Base-by-base conservation (phyloP, 1,140 invertebrate species). In the Aphaenogaster rudis region DNA sequence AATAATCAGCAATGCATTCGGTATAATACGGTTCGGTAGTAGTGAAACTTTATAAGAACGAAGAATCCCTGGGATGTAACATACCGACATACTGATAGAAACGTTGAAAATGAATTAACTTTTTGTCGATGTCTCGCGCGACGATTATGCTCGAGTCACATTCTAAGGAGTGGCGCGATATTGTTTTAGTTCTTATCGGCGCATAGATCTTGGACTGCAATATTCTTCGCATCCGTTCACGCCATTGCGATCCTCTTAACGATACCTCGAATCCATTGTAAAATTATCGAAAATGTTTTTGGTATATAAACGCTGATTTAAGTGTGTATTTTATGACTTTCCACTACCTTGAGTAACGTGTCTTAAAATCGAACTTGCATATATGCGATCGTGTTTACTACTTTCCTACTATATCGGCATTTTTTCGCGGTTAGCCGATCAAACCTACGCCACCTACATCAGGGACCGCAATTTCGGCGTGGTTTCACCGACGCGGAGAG, bases 51-150 rank as follows among this genome's bases (percentile, higher is more conserved):
- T 64, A 7, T 48, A 57, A 33, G 11, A 69, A 86, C 84, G 86
- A 91, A 93, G 93, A 91, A 78, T 87, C 92, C 59, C 92, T 92
- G 92, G 0, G 52, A 42, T 13, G 86, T 88, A 91, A 92, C 92
- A 93, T 93, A 93, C 90, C 81, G 63, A 79, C 87, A 92, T 93
- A 92, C 86, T 79, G 86, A 91, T 94, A 94, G 93, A 93, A 94
- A 94, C 88, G 87, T 88, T 92, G 93, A 92, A 94, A 93, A 94
- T 93, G 94, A 94, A 94, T 94, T 94, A 94, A 94, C 93, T 94
- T 94, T 94, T 94, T 94, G 91, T 80, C 66, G 21, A 33, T 36
- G 77, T 7, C 88, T 78, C 15, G 81, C 90, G 88, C 89, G 84
- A 71, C 84, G 86, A 84, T 88, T 86, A 89, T 79, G 81, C 81